Evolutionary conservation across 2,113 vertebrate species (phyloP), one percentile per base, ranked within the genome.

Genomic region (Heterochromis multidens): DNA sequence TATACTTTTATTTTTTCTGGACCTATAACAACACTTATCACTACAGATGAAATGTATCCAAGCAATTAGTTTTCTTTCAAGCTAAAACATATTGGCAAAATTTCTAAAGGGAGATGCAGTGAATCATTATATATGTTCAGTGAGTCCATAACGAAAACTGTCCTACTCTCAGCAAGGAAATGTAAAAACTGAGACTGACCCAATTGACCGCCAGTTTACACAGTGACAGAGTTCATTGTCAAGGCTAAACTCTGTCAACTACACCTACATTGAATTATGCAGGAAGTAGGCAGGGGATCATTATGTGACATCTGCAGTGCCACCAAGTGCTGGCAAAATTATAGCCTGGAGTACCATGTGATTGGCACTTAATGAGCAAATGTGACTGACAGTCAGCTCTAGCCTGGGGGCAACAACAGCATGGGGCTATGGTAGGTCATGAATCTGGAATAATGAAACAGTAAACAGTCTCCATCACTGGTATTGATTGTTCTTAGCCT

Each of bases 351-450:
- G 95, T 94, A 91, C 81, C 79, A 81, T 89, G 86, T 91, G 94
- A 96, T 94, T 95, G 95, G 92, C 95, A 95, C 93, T 91, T 95
- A 95, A 96, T 96, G 95, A 95, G 95, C 91, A 87, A 95, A 92
- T 93, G 90, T 94, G 93, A 95, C 89, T 93, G 94, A 95, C 95
- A 95, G 92, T 92, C 92, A 94, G 90, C 84, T 86, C 87, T 92
- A 94, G 93, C 94, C 92, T 81, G 84, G 89, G 90, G 93, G 89
- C 62, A 80, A 86, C 89, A 92, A 87, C 92, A 92, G 90, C 92
- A 93, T 84, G 88, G 80, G 88, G 88, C 49, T 62, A 79, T 83
- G 90, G 88, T 87, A 87, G 93, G 94, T 94, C 94, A 94, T 93
- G 93, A 93, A 95, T 95, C 90, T 92, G 29, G 93, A 95, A 93